Evolutionary conservation across 2,888 invertebrate genomes (phyloP), one percentile per base, ranked within the genome.

Genomic region (Drosophila subquinaria): DNA sequence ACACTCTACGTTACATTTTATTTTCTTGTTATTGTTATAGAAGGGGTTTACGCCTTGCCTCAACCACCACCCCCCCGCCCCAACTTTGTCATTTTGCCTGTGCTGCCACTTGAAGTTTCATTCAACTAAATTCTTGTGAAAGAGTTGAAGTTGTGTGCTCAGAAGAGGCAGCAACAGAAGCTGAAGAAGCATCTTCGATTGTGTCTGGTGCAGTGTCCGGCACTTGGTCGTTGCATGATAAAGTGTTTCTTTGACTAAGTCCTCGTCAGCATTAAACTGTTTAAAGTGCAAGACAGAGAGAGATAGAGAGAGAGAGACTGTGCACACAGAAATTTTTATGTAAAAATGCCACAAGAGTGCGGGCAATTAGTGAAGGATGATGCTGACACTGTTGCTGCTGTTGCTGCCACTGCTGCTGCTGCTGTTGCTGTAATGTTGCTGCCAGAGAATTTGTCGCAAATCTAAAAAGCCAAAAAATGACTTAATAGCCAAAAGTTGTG

Each of bases 381-480:
- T 64, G 65, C 9, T 73, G 64, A 3, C 61, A 66, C 53, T 51
- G 65, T 13, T 60, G 53, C 35, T 51, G 52, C 5, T 64, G 64
- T 11, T 59, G 55, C 11, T 52, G 59, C 27, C 40, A 45, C 6
- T 63, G 63, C 13, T 65, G 57, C n/a, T 52, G 57, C 43, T 57
- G 61, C 15, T 68, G 56, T 35, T 57, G 56, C 4, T 48, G 43
- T 43, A 38, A 42, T 50, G 55, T 8, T 63, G 64, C 53, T 56
- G 70, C 69, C 67, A 68, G 43, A 71, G 78, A 88, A 88, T 85
- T 85, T 86, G 90, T 86, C 86, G 90, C 78, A 90, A 86, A 90
- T 89, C 76, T 88, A 85, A 89, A 85, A 85, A 88, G 90, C 90
- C 90, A 85, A 86, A 90, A 90, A 88, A 88, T 86, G 90, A 90